phyloP scores from a whole-genome alignment of 2,113 vertebrate species.

The Paedocypris sp. region DNA sequence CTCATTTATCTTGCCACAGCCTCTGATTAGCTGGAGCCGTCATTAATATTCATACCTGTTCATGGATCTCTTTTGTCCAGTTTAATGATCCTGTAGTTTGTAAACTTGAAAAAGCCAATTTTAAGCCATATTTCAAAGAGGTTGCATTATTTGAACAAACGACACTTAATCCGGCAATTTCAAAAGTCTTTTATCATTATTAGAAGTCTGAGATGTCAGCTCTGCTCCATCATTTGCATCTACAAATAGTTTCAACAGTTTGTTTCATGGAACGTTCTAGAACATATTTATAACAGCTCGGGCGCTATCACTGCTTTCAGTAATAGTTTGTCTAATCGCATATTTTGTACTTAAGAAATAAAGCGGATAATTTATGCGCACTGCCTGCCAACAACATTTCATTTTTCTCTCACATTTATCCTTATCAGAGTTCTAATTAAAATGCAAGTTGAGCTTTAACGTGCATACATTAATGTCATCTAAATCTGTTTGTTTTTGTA shows the following conservation, averaged over 20 bases:
- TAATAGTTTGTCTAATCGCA: too few species aligned
- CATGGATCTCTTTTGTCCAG: neutral
- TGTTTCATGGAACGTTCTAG: too few species aligned
- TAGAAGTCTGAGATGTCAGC: neutral
- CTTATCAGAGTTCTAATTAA: too few species aligned
- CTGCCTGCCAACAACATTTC: too few species aligned
- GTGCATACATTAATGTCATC: too few species aligned
- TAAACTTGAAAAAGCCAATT: neutral
- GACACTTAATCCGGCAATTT: neutral
- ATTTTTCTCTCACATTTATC: too few species aligned
- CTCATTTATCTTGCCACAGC: neutral
- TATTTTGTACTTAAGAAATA: too few species aligned
- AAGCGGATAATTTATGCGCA: too few species aligned
- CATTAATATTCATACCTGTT: conserved; percentile 5
- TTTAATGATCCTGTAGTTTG: neutral
- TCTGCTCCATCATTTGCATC: neutral
- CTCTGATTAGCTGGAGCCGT: neutral
- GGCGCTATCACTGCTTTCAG: too few species aligned
- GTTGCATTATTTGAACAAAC: neutral
- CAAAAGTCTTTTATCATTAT: neutral
- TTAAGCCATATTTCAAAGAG: neutral
- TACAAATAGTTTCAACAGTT: neutral
- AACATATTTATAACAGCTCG: too few species aligned
- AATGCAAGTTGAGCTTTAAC: too few species aligned
- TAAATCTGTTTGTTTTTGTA: too few species aligned